phyloP scores from a whole-genome alignment of 2,888 invertebrate species.

The Parnassius glacialis region DNA sequence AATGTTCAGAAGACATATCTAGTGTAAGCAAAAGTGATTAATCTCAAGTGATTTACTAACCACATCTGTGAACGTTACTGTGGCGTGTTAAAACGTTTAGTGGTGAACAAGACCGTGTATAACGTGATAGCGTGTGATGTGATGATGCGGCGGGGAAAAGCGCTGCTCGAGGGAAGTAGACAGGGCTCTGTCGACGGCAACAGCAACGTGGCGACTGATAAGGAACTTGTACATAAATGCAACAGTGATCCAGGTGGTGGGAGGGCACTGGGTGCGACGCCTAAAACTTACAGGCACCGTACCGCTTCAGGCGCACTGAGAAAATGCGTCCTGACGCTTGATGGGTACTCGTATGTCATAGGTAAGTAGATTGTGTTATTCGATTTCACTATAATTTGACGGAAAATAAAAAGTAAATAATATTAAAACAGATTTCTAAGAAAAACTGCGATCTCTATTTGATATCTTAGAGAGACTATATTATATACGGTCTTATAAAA shows the following conservation, averaged over 20 bases:
- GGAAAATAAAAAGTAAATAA: no score
- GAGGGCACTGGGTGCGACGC: constrained; percentile 62
- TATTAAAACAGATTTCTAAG: no score
- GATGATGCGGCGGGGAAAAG: constrained; percentile 75
- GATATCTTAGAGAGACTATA: no score
- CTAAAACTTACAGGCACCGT: constrained; percentile 64
- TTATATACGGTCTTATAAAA: no score
- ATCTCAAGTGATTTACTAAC: constrained; percentile 29
- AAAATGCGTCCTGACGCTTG: constrained; percentile 91
- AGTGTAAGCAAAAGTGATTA: constrained; percentile 34
- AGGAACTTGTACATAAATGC: constrained; percentile 85
- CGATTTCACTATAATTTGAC: no score
- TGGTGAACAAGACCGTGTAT: constrained; percentile 3
- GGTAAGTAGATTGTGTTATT: constrained; percentile 78
- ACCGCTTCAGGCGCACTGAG: constrained; percentile 82
- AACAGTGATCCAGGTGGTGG: constrained; percentile 84
- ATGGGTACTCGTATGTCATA: constrained; percentile 93
- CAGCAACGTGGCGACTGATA: constrained; percentile 63
- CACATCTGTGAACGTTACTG: constrained; percentile 7
- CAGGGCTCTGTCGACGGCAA: constrained; percentile 75
- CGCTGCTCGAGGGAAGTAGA: constrained; percentile 71
- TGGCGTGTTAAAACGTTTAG: constrained; percentile 9
- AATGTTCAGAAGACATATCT: constrained; percentile 26
- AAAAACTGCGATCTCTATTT: no score
- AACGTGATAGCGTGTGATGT: constrained; percentile 48